Conservation (phyloP, 2,888 invertebrate species). For the Chrysolina haemoptera region DNA sequence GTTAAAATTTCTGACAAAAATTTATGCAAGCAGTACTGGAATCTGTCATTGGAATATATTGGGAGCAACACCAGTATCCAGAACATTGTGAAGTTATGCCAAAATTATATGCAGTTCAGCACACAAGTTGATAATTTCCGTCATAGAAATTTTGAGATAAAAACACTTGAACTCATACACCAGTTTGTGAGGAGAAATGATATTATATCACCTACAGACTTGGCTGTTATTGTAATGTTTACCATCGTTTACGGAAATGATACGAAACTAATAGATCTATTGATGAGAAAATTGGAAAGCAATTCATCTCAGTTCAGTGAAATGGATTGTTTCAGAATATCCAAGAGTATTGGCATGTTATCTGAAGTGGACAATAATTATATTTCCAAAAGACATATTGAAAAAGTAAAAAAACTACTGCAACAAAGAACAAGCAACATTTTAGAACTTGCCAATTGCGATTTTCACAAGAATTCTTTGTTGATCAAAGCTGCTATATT, state of each 20-base stretch:
- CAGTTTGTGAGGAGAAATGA: conserved; percentile 63
- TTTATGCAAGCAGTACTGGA: conserved; percentile 71
- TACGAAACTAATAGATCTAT: conserved; percentile 54
- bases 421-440: conserved; percentile 42
- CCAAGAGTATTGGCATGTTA: conserved; percentile 35
- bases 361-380: conserved; percentile 26
- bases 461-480: conserved; percentile 35
- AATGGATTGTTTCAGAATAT: conserved; percentile 40
- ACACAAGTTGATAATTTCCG: conserved; percentile 72
- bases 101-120: conserved; percentile 73
- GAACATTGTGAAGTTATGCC: conserved; percentile 67
- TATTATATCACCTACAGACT: conserved; percentile 66
- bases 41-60: conserved; percentile 65
- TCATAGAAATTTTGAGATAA: conserved; percentile 69
- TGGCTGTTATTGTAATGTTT: conserved; percentile 58
- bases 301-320: conserved; percentile 41
- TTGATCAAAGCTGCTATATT: conserved; percentile 59
- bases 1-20: conserved; percentile 70
- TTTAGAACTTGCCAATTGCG: conserved; percentile 29
- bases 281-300: conserved; percentile 54
- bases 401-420: conserved; percentile 45
- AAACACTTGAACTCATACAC: conserved; percentile 66
- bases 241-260: conserved; percentile 41
- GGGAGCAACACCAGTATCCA: conserved; percentile 57
- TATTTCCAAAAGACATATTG: conserved; percentile 34